phyloP scores from a whole-genome alignment of 2,113 vertebrate genomes.

The Machaerirhynchus nigripectus region DNA sequence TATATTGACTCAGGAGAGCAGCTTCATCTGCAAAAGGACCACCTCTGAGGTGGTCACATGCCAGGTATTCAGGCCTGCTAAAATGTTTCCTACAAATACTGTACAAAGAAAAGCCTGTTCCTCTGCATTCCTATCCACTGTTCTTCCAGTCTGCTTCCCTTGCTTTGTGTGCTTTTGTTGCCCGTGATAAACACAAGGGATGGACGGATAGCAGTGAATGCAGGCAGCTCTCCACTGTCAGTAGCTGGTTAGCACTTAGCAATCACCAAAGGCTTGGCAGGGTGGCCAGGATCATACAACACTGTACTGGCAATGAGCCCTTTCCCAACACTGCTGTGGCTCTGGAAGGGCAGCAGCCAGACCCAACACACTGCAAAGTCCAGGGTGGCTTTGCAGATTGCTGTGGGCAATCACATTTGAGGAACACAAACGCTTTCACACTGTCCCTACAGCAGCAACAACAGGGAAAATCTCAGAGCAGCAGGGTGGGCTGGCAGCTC shows the following conservation, averaged over 20 bases:
- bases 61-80: background rate
- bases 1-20: background rate
- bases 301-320: background rate
- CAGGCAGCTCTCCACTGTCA: background rate
- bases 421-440: rapidly evolving
- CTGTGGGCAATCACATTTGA: rapidly evolving
- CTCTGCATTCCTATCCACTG: background rate
- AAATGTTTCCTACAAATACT: background rate
- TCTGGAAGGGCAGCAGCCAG: background rate
- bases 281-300: rapidly evolving
- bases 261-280: background rate
- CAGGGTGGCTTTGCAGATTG: background rate
- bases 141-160: background rate
- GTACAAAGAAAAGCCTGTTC: background rate
- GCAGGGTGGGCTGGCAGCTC: background rate
- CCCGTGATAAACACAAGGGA: background rate
- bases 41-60: background rate
- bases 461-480: background rate
- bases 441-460: background rate
- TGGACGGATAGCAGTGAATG: background rate
- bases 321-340: background rate
- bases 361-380: rapidly evolving
- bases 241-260: background rate
- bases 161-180: background rate
- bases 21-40: background rate